Percentiles rank a stretch among this genome's conserved stretches.
Evolutionary conservation across 2,797 vertebrate genomes (phyloP).

Genomic region (Siniperca obscura): DNA sequence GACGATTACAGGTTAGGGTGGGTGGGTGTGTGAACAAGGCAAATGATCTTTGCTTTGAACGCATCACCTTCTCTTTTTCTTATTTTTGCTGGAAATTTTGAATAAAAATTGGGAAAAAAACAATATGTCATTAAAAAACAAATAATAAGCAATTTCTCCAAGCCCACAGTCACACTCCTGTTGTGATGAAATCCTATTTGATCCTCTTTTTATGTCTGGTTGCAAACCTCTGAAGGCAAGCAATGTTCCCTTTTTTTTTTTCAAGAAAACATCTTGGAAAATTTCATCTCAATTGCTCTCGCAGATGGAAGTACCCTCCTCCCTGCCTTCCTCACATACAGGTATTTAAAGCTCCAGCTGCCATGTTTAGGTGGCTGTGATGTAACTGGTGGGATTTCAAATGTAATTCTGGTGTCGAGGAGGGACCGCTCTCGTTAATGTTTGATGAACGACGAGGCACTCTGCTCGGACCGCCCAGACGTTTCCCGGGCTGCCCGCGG

Average conservation of each 20-base stretch:
- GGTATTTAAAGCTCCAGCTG: constrained; percentile 71
- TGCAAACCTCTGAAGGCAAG: background rate
- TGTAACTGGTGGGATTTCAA: constrained; percentile 77
- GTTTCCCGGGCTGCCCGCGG: constrained; percentile 45
- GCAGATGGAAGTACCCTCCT: constrained; percentile 27
- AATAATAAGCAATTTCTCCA: too few species aligned
- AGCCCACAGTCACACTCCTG: background rate
- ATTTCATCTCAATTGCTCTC: constrained; percentile 26
- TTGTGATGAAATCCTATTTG: background rate
- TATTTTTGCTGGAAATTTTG: background rate
- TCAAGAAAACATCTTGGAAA: constrained; percentile 20
- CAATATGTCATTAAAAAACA: background rate
- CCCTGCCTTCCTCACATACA: constrained; percentile 4
- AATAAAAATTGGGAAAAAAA: background rate
- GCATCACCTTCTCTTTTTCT: background rate
- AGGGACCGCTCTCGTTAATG: constrained; percentile 77
- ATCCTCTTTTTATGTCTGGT: background rate
- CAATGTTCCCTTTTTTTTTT: background rate
- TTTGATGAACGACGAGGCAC: constrained; percentile 77
- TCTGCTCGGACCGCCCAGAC: constrained; percentile 58
- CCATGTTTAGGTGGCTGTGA: constrained; percentile 67
- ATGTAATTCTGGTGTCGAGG: constrained; percentile 76
- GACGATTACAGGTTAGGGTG: background rate
- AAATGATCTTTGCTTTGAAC: background rate
- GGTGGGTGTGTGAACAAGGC: background rate